Evolutionary conservation across 2,797 vertebrate genomes (phyloP).

Genomic region (Borostomias antarcticus): DNA sequence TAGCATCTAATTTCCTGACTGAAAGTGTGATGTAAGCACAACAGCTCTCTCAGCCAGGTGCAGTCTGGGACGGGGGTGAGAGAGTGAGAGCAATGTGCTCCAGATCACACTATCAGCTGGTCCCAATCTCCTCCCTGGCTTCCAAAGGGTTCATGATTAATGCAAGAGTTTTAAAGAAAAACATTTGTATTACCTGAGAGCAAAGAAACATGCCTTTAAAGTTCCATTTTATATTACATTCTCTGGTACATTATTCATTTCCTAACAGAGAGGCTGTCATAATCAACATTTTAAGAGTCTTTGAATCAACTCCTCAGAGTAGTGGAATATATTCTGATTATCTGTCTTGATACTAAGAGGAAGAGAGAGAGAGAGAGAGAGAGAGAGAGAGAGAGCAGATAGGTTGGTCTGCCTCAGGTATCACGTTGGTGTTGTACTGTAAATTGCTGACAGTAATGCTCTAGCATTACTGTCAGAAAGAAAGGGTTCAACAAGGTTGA

Average conservation of each 20-base stretch:
- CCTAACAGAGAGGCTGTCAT: conserved; percentile 31
- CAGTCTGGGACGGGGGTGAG: conserved; percentile 61
- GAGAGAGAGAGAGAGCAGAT: conserved; percentile 35
- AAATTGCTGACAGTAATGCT: conserved; percentile 62
- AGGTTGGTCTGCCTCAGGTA: conserved; percentile 35
- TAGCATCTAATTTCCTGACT: conserved; percentile 35
- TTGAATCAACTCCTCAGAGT: conserved; percentile 3
- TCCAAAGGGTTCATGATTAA: conserved; percentile 73
- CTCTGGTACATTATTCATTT: conserved; percentile 52
- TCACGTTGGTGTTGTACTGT: conserved; percentile 53
- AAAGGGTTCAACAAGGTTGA: too few relatives aligned
- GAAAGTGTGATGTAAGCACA: conserved; percentile 52
- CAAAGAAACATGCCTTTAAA: conserved; percentile 73
- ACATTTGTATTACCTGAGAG: conserved; percentile 70
- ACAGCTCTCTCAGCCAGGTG: conserved; percentile 64
- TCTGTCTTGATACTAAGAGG: too few relatives aligned
- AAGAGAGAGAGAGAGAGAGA: conserved; percentile 29
- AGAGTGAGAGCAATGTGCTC: conserved; percentile 53
- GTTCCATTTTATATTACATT: conserved; percentile 61
- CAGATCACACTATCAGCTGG: conserved; percentile 67
- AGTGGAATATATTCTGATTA: too few relatives aligned
- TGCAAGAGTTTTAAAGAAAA: conserved; percentile 62
- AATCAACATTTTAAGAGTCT: conserved; percentile 26
- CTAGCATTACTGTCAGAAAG: too few relatives aligned
- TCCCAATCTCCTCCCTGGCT: conserved; percentile 69